These are phyloP conservation scores for Drosophila kanekoi DNA, from an alignment of 2,888 invertebrate genomes.

Conservation along the genomic window DNA sequence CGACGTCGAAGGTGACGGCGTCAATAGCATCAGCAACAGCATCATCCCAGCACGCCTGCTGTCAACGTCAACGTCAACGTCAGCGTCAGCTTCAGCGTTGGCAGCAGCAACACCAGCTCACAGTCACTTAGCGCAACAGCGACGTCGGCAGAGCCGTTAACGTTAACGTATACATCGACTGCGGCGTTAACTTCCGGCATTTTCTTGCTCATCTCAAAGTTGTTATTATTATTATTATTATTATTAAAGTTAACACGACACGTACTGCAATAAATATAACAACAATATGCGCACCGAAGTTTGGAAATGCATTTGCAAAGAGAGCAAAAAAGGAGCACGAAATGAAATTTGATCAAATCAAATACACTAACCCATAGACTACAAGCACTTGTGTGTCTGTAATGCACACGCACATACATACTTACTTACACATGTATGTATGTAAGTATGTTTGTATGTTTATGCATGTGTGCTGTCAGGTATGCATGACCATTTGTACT, in stretches of 20 bases:
- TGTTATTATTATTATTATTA: conserved; percentile 26
- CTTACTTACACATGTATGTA: neutral
- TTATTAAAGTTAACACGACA: conserved; percentile 50
- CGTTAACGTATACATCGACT: conserved; percentile 46
- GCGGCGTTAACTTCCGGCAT: conserved; percentile 71
- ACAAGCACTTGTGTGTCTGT: neutral
- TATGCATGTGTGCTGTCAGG: neutral
- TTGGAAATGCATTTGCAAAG: conserved; percentile 37
- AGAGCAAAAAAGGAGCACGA: conserved; percentile 20
- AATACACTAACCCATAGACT: conserved; percentile 14
- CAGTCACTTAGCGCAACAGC: conserved; percentile 29
- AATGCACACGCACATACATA: neutral
- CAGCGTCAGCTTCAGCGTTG: conserved; percentile 20
- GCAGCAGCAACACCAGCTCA: conserved; percentile 16
- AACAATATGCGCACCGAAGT: conserved; percentile 26
- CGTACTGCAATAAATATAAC: conserved; percentile 54
- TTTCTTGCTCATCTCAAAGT: conserved; percentile 63
- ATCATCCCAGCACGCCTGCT: conserved; percentile 39
- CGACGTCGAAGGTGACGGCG: conserved; percentile 44
- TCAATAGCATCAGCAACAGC: conserved; percentile 28
- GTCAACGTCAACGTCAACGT: conserved; percentile 40
- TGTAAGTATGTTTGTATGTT: conserved; percentile 1
- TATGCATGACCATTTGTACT: conserved; percentile 13
- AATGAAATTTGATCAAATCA: conserved; percentile 42
- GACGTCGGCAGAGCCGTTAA: conserved; percentile 34